Percentiles rank a stretch among this genome's conserved stretches.
Conservation (phyloP, 2,797 vertebrate species). For the Aeoliscus strigatus region DNA sequence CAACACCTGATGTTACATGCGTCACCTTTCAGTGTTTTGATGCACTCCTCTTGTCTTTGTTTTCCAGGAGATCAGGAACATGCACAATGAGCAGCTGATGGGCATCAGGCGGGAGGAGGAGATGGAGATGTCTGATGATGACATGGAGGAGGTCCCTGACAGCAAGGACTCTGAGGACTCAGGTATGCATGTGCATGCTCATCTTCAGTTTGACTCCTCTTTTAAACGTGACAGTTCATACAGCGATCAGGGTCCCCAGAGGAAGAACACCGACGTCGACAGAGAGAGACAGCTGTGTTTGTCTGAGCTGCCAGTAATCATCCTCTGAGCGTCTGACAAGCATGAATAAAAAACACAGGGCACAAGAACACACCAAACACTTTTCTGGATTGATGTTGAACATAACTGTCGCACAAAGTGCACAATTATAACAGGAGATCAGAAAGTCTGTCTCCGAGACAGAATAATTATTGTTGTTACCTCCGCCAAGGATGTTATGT, state of each 20-base stretch:
- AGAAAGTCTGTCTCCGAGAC: no score
- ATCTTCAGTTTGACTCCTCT: conserved; percentile 9
- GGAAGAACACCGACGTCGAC: conserved; percentile 22
- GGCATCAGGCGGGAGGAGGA: conserved; percentile 93
- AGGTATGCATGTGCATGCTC: conserved; percentile 43
- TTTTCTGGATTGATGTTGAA: conserved; percentile 21
- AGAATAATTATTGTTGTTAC: no score
- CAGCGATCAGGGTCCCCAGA: conserved; percentile 27
- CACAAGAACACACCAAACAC: conserved; percentile 3
- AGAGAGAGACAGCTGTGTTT: conserved; percentile 32
- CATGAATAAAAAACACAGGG: conserved; percentile 26
- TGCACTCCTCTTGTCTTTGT: conserved; percentile 17
- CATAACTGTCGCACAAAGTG: conserved; percentile 10
- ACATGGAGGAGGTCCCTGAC: conserved; percentile 84
- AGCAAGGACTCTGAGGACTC: conserved; percentile 84
- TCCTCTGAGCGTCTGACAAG: conserved; percentile 19
- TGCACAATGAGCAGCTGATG: conserved; percentile 96
- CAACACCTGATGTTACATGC: conserved; percentile 13
- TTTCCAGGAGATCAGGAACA: conserved; percentile 92
- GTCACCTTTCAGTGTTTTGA: conserved; percentile 15
- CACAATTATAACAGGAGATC: background rate
- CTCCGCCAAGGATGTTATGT: no score
- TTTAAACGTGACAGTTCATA: conserved; percentile 23
- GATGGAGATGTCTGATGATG: conserved; percentile 98
- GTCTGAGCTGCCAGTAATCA: conserved; percentile 34